These are phyloP conservation scores for Poeciliopsis presidionis DNA, from an alignment of 2,797 vertebrate genomes.

Conservation along the genomic window DNA sequence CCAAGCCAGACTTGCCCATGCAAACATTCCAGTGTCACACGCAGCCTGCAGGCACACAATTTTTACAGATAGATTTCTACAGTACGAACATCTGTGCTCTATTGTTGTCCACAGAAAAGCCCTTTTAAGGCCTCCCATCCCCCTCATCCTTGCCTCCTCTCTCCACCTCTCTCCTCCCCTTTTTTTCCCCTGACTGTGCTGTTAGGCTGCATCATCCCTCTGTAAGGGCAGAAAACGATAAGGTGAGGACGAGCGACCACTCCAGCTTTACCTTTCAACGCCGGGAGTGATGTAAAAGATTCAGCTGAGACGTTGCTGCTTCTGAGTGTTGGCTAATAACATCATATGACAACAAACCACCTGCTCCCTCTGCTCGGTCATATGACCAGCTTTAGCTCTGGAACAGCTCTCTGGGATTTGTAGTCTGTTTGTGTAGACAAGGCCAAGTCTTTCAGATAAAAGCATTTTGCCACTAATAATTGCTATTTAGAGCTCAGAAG, in stretches of 20 bases:
- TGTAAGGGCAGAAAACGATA: conserved; percentile 37
- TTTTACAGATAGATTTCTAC: conserved; percentile 31
- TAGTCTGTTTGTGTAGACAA: conserved; percentile 73
- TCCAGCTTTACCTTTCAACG: conserved; percentile 76
- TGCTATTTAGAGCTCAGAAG: neutral
- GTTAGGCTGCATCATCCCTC: conserved; percentile 33
- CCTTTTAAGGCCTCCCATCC: conserved; percentile 67
- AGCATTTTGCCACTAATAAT: neutral
- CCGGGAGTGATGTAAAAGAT: conserved; percentile 67
- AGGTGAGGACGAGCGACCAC: conserved; percentile 51
- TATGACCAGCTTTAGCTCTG: conserved; percentile 62
- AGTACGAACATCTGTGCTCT: conserved; percentile 51
- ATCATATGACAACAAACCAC: conserved; percentile 79
- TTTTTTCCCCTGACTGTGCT: conserved; percentile 22
- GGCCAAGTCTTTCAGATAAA: neutral
- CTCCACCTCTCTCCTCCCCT: conserved; percentile 20
- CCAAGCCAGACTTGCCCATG: conserved; percentile 6
- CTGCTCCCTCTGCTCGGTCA: conserved; percentile 73
- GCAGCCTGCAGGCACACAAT: conserved; percentile 27
- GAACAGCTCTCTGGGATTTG: conserved; percentile 75
- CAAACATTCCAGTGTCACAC: conserved; percentile 19
- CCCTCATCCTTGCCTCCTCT: conserved; percentile 48
- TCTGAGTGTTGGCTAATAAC: conserved; percentile 71
- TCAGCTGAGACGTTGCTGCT: conserved; percentile 72
- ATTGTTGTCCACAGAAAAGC: conserved; percentile 46